phyloP scores from a whole-genome alignment of 92 coral and sea anemone species.

The Diadumene lineata region DNA sequence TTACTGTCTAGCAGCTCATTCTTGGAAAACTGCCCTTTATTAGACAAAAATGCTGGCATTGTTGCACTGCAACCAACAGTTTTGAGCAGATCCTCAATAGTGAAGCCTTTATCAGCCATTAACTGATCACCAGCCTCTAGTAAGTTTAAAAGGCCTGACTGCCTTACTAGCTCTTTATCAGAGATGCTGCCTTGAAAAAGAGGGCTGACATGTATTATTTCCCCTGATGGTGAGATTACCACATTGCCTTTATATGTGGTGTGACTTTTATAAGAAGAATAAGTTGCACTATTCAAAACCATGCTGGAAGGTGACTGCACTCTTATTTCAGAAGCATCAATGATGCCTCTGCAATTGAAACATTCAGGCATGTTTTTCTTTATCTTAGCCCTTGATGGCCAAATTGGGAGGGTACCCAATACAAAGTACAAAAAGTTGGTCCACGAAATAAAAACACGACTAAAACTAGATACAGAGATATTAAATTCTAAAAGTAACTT shows the following conservation, averaged over 20 bases:
- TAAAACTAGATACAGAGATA: slow-evolving; percentile 34
- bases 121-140: slow-evolving; percentile 61
- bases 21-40: slow-evolving; percentile 47
- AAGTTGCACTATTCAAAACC: slow-evolving; percentile 39
- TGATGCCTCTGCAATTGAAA: slow-evolving; percentile 46
- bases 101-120: slow-evolving; percentile 57
- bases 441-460: no score
- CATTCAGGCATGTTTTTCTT: slow-evolving; percentile 40
- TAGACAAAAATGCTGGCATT: slow-evolving; percentile 49
- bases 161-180: slow-evolving; percentile 56
- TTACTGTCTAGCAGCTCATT: slow-evolving; percentile 49
- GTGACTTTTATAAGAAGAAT: slow-evolving; percentile 39
- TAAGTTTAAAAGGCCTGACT: slow-evolving; percentile 45
- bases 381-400: slow-evolving; percentile 51
- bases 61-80: slow-evolving; percentile 41
- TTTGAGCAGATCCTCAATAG: slow-evolving; percentile 35
- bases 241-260: slow-evolving; percentile 48
- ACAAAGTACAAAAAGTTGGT: slow-evolving; percentile 47
- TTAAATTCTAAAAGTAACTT: slow-evolving; percentile 28
- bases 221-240: slow-evolving; percentile 56
- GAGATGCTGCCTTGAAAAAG: slow-evolving; percentile 60
- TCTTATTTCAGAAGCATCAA: slow-evolving; percentile 65
- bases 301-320: slow-evolving; percentile 55
- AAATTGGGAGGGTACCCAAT: slow-evolving; percentile 39
- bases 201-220: slow-evolving; percentile 48